Conservation (phyloP, 2,888 invertebrate genomes). For the Frankliniella fusca region DNA sequence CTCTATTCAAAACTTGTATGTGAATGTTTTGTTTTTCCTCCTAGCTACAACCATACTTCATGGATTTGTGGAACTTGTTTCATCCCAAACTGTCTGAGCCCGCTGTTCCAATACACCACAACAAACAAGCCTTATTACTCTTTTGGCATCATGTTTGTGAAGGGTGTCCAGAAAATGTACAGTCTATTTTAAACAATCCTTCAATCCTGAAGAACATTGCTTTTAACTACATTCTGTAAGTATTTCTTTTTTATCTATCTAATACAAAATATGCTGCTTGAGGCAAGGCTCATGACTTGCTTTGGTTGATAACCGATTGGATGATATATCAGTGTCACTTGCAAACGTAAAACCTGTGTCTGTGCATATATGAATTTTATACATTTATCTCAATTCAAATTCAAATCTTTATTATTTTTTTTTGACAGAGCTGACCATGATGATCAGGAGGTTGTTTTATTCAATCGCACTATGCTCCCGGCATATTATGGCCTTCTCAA, state of each 20-base stretch:
- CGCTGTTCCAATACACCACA: conserved; percentile 89
- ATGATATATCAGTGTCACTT: too few relatives aligned
- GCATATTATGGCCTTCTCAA: conserved; percentile 86
- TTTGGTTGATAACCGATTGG: too few relatives aligned
- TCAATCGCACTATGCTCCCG: conserved; percentile 90
- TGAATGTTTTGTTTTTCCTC: conserved; percentile 41
- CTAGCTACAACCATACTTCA: conserved; percentile 87
- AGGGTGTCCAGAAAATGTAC: conserved; percentile 90
- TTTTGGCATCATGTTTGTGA: conserved; percentile 92
- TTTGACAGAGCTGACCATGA: conserved; percentile 84
- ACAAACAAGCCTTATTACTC: conserved; percentile 85
- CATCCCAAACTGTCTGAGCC: conserved; percentile 93
- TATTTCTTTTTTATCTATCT: conserved; percentile 39
- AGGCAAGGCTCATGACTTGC: neutral
- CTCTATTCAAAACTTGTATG: neutral
- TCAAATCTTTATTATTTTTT: conserved; percentile 35
- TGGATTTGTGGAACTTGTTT: conserved; percentile 89
- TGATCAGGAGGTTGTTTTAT: conserved; percentile 90
- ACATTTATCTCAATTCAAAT: neutral
- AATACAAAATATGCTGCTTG: neutral
- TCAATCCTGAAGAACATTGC: conserved; percentile 91
- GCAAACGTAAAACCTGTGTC: too few relatives aligned
- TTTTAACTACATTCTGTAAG: conserved; percentile 93
- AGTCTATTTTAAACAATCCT: conserved; percentile 79
- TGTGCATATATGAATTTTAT: neutral